Conservation (phyloP, 1,140 invertebrate genomes). For the Diorhabda sublineata region DNA sequence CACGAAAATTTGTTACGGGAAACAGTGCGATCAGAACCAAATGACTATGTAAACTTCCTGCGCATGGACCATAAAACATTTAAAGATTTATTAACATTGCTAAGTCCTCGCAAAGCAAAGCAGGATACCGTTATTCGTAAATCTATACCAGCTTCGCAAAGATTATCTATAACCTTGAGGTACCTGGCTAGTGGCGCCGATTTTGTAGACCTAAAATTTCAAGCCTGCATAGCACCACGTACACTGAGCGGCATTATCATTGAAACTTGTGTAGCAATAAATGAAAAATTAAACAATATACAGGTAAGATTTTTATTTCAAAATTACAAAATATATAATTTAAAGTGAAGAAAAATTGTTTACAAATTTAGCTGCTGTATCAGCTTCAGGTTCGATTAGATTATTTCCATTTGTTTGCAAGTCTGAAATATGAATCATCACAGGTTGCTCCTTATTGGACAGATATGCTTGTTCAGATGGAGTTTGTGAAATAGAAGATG, state of each 20-base stretch:
- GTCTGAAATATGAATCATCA: slow-evolving; percentile 9
- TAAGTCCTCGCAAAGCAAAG: slow-evolving; percentile 4
- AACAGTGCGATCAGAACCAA: too few species aligned
- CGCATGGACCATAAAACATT: too few species aligned
- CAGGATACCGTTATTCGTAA: slow-evolving; percentile 12
- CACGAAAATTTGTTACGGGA: too few species aligned
- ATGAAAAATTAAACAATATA: slow-evolving; percentile 14
- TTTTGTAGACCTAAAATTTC: slow-evolving; percentile 15
- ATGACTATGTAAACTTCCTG: too few species aligned
- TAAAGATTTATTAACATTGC: not conserved
- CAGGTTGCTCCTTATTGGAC: slow-evolving; percentile 12
- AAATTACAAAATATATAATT: slow-evolving; percentile 14
- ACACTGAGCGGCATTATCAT: slow-evolving; percentile 6
- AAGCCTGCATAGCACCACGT: slow-evolving; percentile 6
- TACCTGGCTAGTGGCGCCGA: slow-evolving; percentile 4
- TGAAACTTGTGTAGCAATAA: slow-evolving; percentile 13
- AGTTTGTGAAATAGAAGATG: slow-evolving; percentile 7
- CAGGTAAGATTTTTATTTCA: slow-evolving; percentile 14
- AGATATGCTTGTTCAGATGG: not conserved
- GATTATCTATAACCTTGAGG: slow-evolving; percentile 12
- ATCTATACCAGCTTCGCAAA: slow-evolving; percentile 12
- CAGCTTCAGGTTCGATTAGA: slow-evolving; percentile 7
- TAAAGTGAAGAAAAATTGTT: slow-evolving; percentile 11
- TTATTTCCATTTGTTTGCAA: slow-evolving; percentile 12
- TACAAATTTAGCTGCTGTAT: slow-evolving; percentile 14